Evolutionary conservation across 2,113 vertebrate genomes (phyloP), one percentile per base, ranked within the genome.

Genomic region (Ctenodactylus gundi): DNA sequence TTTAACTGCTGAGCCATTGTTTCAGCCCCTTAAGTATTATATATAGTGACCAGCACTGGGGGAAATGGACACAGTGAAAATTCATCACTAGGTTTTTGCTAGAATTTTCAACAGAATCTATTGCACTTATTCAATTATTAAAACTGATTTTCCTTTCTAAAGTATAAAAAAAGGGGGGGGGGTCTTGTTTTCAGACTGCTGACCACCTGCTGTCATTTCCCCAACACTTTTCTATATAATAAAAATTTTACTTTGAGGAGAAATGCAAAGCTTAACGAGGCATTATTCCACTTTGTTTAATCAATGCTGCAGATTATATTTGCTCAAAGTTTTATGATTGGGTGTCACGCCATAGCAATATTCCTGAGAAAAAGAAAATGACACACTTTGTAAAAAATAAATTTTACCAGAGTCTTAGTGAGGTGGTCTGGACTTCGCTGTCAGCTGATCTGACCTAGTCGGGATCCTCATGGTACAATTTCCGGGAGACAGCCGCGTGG

Each of bases 281-380:
- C 2, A 14, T 18, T 34, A 17, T 21, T n/a, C n/a, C n/a, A 36
- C 21, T 73, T 58, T 21, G 9, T 77, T 85, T 21, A 49, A 18
- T 39, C 39, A 73, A 1, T 23, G 21, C 57, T 68, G 11, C 2
- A 3, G 15, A 36, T 57, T 15, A 39, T 11, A 6, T 39, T 31
- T n/a, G 27, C 86, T 83, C 10, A 20, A 41, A 27, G 41, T 21
- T 57, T 34, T 39, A 1, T 46, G 3, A 31, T 6, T 18, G 53
- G 41, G 18, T 14, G 15, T 46, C 21, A 55, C 1, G 34, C 18
- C 2, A 0, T 7, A 29, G 14, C 3, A 27, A 12, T 6, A 11
- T 58, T 23, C 4, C 1, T 46, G n/a, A n/a, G n/a, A n/a, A n/a
- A n/a, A n/a, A n/a, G n/a, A n/a, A n/a, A n/a, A n/a, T n/a, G n/a